Evolutionary conservation across 1,140 invertebrate species (phyloP), one percentile per base, ranked within the genome.

Genomic region (Saxidomus purpurata): DNA sequence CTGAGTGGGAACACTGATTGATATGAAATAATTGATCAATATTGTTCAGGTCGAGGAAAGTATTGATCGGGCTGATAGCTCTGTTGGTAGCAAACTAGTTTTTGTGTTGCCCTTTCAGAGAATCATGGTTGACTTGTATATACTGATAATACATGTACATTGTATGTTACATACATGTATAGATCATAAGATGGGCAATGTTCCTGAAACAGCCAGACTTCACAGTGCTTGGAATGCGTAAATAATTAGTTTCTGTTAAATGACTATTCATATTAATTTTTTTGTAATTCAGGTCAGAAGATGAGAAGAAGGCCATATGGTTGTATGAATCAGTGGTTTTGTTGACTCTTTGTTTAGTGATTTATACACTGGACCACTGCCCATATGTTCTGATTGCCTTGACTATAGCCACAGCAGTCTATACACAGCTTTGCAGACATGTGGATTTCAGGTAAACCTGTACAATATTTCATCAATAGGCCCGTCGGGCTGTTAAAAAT

Each of bases 231-330:
- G n/a, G 15, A 81, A 47, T 47, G 9, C 61, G 47, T 15, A n/a
- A 22, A 40, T 63, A 87, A 81, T 81, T 11, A 74, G 9, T 49
- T 89, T 13, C 22, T 8, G 1, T 52, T 74, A 19, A 9, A 25
- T 74, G 55, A 71, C 61, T 52, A 47, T 81, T 43, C 28, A 61
- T 0, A 31, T 17, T 67, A 82, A 22, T 89, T 67, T 85, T 85
- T 91, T 69, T 80, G 67, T 91, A 47, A 89, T 93, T 59, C 89
- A 95, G 95, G 43, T 92, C 84, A 91, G 89, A 92, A 79, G 69
- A 81, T 36, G 93, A 95, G 91, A 95, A 95, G 86, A 91, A 90
- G 52, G 91, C 61, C 17, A 94, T 95, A 28, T 95, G 95, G 95
- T 85, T 95, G 43, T 93, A 88, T 86, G 95, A 95, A 76, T 93